Percentiles rank a stretch among this genome's conserved stretches.
Evolutionary conservation across 92 coral and sea anemone genomes (phyloP).

Genomic region (Chrysogorgia sp.): DNA sequence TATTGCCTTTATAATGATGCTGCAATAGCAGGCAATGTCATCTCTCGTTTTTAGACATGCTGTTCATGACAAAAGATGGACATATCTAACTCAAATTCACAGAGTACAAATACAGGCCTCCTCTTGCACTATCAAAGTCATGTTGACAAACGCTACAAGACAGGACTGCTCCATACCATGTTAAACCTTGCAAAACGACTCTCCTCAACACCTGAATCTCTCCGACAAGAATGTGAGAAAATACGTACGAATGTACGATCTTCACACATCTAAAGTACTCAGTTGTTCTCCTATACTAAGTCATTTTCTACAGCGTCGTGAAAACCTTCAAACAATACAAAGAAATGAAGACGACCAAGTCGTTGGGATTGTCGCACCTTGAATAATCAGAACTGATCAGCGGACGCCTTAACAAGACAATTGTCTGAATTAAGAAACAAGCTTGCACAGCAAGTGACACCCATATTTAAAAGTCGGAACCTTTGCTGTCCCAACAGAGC

Average conservation of each 20-base stretch:
- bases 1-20: conserved; percentile 37
- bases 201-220: neutral
- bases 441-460: neutral
- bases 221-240: neutral
- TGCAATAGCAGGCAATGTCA: conserved; percentile 17
- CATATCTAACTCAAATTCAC: neutral
- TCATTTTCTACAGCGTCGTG: neutral
- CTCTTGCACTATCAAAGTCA: conserved; percentile 43
- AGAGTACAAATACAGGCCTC: conserved; percentile 22
- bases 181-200: neutral
- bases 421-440: neutral
- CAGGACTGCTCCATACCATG: conserved; percentile 31
- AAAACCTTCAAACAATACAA: neutral
- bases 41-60: conserved; percentile 33
- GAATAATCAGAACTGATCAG: neutral
- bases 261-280: conserved; percentile 3
- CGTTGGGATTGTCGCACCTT: neutral
- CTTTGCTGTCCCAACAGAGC: neutral
- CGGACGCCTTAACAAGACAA: neutral
- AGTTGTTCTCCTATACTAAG: neutral
- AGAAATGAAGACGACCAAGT: neutral
- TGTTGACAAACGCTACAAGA: conserved; percentile 17
- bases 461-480: neutral
- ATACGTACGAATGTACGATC: neutral
- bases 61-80: conserved; percentile 1